Evolutionary conservation across 1,140 invertebrate species (phyloP).

Genomic region (Tribolium madens): DNA sequence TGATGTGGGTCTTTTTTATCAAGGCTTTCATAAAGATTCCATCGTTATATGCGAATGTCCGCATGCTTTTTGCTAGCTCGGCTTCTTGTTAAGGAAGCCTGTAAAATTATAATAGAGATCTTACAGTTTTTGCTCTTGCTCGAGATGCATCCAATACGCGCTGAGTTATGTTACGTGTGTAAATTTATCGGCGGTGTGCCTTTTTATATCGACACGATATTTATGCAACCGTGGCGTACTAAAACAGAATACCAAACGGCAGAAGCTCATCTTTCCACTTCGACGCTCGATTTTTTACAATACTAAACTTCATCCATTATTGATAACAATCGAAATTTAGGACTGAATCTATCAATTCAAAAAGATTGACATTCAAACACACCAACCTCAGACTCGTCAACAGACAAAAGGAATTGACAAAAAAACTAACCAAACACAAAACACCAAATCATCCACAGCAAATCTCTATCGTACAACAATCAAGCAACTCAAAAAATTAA

Average conservation of each 20-base stretch:
- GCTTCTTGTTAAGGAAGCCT: conserved; percentile 57
- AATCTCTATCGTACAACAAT: no score
- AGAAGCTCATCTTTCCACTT: conserved; percentile 29
- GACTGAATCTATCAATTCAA: conserved; percentile 33
- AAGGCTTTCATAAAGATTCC: conserved; percentile 52
- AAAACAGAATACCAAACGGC: conserved; percentile 51
- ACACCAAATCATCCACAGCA: neutral
- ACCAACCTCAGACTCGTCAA: neutral
- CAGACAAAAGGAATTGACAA: neutral
- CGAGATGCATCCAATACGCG: conserved; percentile 48
- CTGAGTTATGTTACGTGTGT: conserved; percentile 56
- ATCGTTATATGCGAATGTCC: conserved; percentile 54
- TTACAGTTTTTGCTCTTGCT: conserved; percentile 52
- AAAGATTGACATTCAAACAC: conserved; percentile 25
- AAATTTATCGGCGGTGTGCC: conserved; percentile 53
- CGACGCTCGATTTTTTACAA: conserved; percentile 9
- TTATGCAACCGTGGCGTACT: conserved; percentile 54
- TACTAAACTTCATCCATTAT: conserved; percentile 27
- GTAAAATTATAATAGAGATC: conserved; percentile 60
- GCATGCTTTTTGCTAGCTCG: conserved; percentile 49
- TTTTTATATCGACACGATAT: conserved; percentile 52
- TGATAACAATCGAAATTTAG: conserved; percentile 34
- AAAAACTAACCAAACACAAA: neutral
- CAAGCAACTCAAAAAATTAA: no score
- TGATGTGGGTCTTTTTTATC: conserved; percentile 57